These are phyloP conservation scores for Cylas formicarius DNA, from an alignment of 1,140 invertebrate species.

Conservation along the genomic window DNA sequence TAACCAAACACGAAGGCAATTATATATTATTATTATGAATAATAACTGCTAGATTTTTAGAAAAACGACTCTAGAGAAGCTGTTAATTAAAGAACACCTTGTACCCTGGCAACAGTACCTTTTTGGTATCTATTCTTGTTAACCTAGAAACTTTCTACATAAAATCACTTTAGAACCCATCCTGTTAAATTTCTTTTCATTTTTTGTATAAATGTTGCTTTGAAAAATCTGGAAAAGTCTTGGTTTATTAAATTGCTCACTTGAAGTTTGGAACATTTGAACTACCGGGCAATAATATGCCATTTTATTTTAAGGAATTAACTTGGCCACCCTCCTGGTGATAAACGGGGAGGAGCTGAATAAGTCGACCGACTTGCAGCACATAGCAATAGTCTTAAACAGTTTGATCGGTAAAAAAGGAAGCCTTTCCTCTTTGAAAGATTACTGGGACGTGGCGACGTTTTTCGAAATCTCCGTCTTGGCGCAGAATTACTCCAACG, in stretches of 20 bases:
- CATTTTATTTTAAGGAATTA: conserved; percentile 61
- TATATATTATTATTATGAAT: not conserved
- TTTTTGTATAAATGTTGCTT: too few relatives aligned
- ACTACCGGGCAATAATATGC: not conserved
- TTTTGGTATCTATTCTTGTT: too few relatives aligned
- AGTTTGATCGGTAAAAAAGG: conserved; percentile 98
- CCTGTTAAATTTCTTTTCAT: too few relatives aligned
- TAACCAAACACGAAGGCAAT: not conserved
- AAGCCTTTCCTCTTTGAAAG: conserved; percentile 81
- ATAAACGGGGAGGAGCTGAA: conserved; percentile 95
- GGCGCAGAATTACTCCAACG: conserved; percentile 94
- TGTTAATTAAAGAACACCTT: too few relatives aligned
- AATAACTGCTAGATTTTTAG: conserved; percentile 1
- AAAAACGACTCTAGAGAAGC: too few relatives aligned
- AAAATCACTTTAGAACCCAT: too few relatives aligned
- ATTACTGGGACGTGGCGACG: conserved; percentile 99
- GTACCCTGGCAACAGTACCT: too few relatives aligned
- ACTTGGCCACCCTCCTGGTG: conserved; percentile 95
- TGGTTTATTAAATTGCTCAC: too few relatives aligned
- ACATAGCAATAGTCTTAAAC: conserved; percentile 90
- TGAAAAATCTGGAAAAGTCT: too few relatives aligned
- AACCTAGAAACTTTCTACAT: too few relatives aligned
- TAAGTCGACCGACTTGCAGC: conserved; percentile 82
- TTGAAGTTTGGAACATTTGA: not conserved
- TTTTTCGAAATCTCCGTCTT: conserved; percentile 99